Evolutionary conservation across 2,888 invertebrate genomes (phyloP), one percentile per base, ranked within the genome.

Genomic region (Lepidocyrtinus sp.): DNA sequence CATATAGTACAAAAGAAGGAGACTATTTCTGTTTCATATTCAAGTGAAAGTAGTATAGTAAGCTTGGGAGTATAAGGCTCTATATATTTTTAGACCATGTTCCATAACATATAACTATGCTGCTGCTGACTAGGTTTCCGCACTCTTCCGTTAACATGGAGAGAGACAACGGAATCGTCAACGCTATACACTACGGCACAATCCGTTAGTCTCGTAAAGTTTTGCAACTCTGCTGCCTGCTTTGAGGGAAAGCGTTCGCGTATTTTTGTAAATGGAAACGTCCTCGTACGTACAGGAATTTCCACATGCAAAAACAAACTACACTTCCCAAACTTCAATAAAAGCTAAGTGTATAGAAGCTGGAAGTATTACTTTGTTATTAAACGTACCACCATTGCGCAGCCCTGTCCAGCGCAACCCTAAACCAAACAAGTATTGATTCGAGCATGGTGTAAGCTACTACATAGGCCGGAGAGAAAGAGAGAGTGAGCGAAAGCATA

Each of bases 401-500:
- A 82, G 82, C 62, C 80, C 79, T 67, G 63, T 70, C 73, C 77
- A 73, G 82, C 82, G 82, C 82, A 81, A 82, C 74, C 72, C 80
- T 75, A 83, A 55, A 77, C 76, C 82, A 82, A 82, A 81, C 82
- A 75, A 83, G 82, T 83, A 83, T 83, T 83, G 83, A 83, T 83
- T 83, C 80, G 76, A 71, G 73, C 68, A 72, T 72, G 75, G 21
- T 46, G 17, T 72, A 72, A 55, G 22, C 64, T 73, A n/a, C 19
- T 17, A n/a, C 15, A 24, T n/a, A 46, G 64, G 25, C 36, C 65
- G 59, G 59, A 67, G 74, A 55, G 59, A 67, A 50, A 77, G 76
- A 50, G 46, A 77, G 36, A n/a, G 50, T 46, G 77, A 45, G 65
- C 22, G 59, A 55, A 5, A 63, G 22, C 19, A 25, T 12, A 55